Evolutionary conservation across 2,888 invertebrate genomes (phyloP), one percentile per base, ranked within the genome.

Genomic region (Sinohyriopsis cumingii): DNA sequence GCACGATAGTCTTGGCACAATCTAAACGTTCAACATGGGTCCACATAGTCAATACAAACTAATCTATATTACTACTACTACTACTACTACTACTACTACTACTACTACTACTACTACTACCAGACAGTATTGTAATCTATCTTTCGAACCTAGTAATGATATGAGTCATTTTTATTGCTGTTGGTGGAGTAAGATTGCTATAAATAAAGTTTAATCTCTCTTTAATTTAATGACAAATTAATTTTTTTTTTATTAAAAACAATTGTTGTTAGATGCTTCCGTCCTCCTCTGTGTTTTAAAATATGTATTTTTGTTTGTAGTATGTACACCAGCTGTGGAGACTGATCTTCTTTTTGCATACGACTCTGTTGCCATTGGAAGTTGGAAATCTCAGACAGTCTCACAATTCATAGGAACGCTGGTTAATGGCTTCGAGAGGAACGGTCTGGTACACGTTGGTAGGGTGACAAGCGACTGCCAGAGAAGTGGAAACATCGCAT

Each of bases 291-390:
- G 1, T 28, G n/a, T 25, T 18, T 7, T 63, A 54, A 15, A 9
- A 7, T 24, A 20, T 57, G 22, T 24, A 56, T 76, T 77, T 62
- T 74, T 78, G 77, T 65, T 54, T 77, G 80, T 68, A 45, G 60
- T 15, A 75, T 79, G 0, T 73, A 75, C 54, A 70, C 69, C 45
- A 45, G 45, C 45, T 12, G 45, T 45, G 19, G 68, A 73, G 53
- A 73, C 77, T 12, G 81, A 82, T 56, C 53, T 83, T 57, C 71
- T 82, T 63, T 83, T 83, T 63, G 74, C 79, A 20, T 82, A 77
- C 63, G 83, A 83, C 65, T 71, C 80, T 3, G 67, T 76, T 24
- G 69, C 78, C 18, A 64, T 83, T 18, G 81, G 82, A 28, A 73
- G 66, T 3, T 57, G 53, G 45, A 76, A 74, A 55, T 72, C 81